Base-by-base conservation (phyloP, 2,888 invertebrate species). In the Dicyrtomina minuta region DNA sequence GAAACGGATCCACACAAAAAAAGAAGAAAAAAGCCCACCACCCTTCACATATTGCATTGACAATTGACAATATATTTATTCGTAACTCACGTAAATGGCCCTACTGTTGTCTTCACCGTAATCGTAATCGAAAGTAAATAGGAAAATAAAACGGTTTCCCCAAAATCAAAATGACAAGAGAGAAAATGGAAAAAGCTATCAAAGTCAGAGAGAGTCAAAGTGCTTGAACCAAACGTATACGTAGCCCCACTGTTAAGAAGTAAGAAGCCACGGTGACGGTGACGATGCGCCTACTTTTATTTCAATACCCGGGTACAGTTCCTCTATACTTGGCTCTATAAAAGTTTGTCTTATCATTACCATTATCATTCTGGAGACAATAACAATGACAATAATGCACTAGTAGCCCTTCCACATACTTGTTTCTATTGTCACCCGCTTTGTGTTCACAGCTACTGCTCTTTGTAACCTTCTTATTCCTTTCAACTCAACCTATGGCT, bases 1-100 rank as follows among this genome's bases (percentile, higher is more conserved):
- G 53, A n/a, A n/a, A n/a, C 13, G 26, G 26, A 24, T 17, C 15
- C 46, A 17, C 17, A 46, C 15, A 46, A 46, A 46, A 46, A 46
- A 15, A 46, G 46, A 46, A 46, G 46, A 46, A 17, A 20, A 22
- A 41, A 58, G 33, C 22, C 58, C 3, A 39, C 15, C 27, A 58
- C 58, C 58, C 58, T 41, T 39, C 27, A 58, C 33, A 33, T 33
- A 33, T 8, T 5, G 33, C 33, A 33, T 33, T 33, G 33, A 33
- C 33, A 58, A 58, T 58, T 58, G 58, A 58, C 58, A 58, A 58
- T 58, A 33, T 33, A 33, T 58, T 58, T 58, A 58, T 58, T 58
- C 58, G 20, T 17, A n/a, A 17, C 41, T 58, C 58, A 39, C 39
- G 20, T 41, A 58, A 41, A 58, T 58, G 27, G 58, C 41, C 39